These are phyloP conservation scores for Rhinatrema bivittatum DNA, from an alignment of 2,797 vertebrate genomes.

Conservation along the genomic window DNA sequence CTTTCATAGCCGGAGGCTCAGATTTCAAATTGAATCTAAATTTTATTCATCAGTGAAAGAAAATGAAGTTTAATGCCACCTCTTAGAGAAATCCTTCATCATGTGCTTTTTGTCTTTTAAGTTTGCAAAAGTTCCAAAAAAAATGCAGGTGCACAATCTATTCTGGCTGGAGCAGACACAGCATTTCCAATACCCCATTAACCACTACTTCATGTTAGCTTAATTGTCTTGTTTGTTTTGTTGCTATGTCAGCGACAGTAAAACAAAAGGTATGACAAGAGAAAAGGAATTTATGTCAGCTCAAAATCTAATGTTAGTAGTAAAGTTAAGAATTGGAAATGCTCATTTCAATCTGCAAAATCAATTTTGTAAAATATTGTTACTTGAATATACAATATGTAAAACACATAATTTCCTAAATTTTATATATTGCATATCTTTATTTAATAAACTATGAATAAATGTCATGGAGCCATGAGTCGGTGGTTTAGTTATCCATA, in stretches of 20 bases:
- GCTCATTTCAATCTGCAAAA: too few relatives aligned
- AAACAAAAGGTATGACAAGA: not conserved
- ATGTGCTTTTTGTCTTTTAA: not conserved
- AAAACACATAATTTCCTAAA: too few relatives aligned
- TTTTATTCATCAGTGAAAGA: not conserved
- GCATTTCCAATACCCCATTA: not conserved
- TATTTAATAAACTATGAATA: too few relatives aligned
- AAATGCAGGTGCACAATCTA: accelerated
- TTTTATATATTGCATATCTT: too few relatives aligned
- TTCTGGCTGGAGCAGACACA: too few relatives aligned
- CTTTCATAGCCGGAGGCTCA: not conserved
- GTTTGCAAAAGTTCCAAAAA: not conserved
- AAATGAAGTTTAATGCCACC: not conserved
- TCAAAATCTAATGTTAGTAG: too few relatives aligned
- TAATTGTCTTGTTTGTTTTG: too few relatives aligned
- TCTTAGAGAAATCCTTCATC: not conserved
- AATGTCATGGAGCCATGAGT: too few relatives aligned
- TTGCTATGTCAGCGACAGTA: not conserved
- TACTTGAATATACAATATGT: too few relatives aligned
- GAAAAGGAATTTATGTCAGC: not conserved
- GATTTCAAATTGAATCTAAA: not conserved
- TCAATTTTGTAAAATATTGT: too few relatives aligned
- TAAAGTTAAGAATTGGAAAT: too few relatives aligned
- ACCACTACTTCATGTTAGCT: accelerated
- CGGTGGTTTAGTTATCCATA: too few relatives aligned